Evolutionary conservation across 2,797 vertebrate species (phyloP), one percentile per base, ranked within the genome.

Genomic region (Peromyscus eremicus): DNA sequence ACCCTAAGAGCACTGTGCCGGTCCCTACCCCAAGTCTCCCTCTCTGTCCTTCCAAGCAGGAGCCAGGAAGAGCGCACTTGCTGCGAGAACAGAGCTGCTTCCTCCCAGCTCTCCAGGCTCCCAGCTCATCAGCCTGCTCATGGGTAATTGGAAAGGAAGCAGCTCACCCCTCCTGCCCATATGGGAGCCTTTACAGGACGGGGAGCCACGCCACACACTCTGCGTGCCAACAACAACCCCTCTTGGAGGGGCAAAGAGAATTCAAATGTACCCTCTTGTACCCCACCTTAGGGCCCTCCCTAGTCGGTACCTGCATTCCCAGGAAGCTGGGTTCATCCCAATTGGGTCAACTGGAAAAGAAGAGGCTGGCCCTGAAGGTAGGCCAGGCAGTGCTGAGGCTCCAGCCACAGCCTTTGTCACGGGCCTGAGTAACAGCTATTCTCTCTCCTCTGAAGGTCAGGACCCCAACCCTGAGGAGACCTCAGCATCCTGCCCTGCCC

Each of bases 121-220:
- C 2, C 6, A 32, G 27, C 55, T 21, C 3, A 0, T 3, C 81
- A 19, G 89, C 19, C n/a, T 9, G 43, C 52, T 12, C 2, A 0
- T 13, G 12, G 79, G 79, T 23, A 21, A 62, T 0, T 11, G 1
- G 70, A 40, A 0, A 13, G 19, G 46, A 68, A 2, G 0, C 0
- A 0, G 73, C 32, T 32, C 34, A 43, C 11, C 23, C 46, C 43
- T n/a, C 12, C 25, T 11, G 71, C 19, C 29, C 4, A 11, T 57
- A 12, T 49, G 14, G 4, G 0, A 5, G 2, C 21, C 5, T 4
- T 66, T 46, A 8, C 11, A 43, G 5, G 23, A 79, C 27, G 16
- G 34, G 2, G 0, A 55, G 1, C 8, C 0, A 0, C 6, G 0
- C 19, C 11, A 0, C 9, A 2, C 17, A 2, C 66, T 70, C 10